Evolutionary conservation across 2,888 invertebrate species (phyloP).

Genomic region (Gryllus longicercus): DNA sequence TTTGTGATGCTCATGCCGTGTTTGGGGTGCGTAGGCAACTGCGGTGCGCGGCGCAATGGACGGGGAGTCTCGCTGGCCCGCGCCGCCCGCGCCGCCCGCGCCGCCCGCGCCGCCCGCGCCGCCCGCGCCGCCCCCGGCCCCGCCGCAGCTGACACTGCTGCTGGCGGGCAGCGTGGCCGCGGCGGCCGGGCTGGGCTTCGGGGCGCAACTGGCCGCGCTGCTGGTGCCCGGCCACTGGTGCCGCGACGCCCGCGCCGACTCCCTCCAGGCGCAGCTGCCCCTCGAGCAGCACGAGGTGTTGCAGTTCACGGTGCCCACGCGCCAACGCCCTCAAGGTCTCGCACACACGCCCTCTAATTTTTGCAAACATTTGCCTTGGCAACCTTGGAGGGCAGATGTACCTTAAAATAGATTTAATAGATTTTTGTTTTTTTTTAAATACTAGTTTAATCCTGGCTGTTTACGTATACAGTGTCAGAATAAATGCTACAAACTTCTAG

Average conservation of each 20-base stretch:
- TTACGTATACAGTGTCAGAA: no score
- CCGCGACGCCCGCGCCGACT: conserved; percentile 1
- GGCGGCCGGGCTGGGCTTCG: background rate
- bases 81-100: background rate
- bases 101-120: background rate
- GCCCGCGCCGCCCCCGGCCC: background rate
- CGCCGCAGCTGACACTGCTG: background rate
- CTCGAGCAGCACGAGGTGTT: background rate
- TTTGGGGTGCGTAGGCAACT: no score
- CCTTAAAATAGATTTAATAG: no score
- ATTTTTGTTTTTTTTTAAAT: no score
- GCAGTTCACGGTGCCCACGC: conserved; percentile 2
- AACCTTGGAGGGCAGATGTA: no score
- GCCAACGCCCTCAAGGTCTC: background rate
- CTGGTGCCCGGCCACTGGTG: conserved; percentile 18
- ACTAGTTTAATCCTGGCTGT: no score
- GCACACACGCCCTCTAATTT: no score
- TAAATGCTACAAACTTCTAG: no score
- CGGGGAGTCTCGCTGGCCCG: no score
- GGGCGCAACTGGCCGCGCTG: background rate
- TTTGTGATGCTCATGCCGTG: no score
- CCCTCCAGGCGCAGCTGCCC: conserved; percentile 19
- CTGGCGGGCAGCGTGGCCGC: background rate
- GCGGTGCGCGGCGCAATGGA: no score
- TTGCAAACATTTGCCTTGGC: no score